Evolutionary conservation across 2,888 invertebrate genomes (phyloP).

Genomic region (Thecophora atra): DNA sequence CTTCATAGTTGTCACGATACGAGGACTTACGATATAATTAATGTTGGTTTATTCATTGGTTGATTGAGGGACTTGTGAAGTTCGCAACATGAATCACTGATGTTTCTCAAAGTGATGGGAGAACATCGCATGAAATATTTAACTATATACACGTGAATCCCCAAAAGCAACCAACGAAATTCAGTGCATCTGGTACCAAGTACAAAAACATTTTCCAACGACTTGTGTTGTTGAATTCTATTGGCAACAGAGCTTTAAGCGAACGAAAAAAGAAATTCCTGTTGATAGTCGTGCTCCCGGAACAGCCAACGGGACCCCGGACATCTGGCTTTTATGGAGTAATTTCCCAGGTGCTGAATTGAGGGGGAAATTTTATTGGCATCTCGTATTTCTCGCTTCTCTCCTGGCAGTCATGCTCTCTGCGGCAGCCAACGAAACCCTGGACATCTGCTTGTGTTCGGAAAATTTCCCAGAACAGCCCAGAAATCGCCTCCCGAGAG

Average conservation of each 20-base stretch:
- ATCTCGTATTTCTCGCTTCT: too few relatives aligned
- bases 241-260: background rate
- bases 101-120: background rate
- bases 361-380: too few relatives aligned
- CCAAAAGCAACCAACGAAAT: slow-evolving; percentile 20
- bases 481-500: background rate
- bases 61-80: background rate
- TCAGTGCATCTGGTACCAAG: slow-evolving; percentile 8
- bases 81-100: background rate
- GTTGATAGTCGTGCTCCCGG: too few relatives aligned
- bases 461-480: background rate
- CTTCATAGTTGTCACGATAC: background rate
- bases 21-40: background rate
- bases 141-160: too few relatives aligned
- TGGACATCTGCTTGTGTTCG: slow-evolving; percentile 11
- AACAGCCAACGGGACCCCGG: slow-evolving; percentile 18
- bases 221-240: background rate
- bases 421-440: slow-evolving; percentile 22
- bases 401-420: background rate
- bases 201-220: background rate
- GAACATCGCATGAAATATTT: too few relatives aligned
- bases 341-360: background rate
- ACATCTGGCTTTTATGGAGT: slow-evolving; percentile 11
- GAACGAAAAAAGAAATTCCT: too few relatives aligned
- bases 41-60: background rate